Base-by-base conservation (phyloP, 64 coral and sea anemone species). In the Acropora tenuis region DNA sequence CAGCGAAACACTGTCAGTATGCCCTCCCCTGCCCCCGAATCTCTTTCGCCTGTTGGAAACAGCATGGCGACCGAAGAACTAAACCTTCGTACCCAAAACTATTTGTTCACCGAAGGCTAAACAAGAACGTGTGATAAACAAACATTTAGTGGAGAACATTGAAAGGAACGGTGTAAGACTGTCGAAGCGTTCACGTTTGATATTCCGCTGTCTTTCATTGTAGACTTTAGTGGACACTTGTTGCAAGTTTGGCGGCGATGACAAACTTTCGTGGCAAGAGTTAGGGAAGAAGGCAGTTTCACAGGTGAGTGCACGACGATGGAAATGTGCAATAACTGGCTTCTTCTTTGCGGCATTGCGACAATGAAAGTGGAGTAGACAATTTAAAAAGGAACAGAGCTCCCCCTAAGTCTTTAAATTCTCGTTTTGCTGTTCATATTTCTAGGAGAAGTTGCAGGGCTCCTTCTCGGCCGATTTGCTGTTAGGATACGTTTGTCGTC, bases 231-330 rank as follows among this genome's bases (percentile, higher is more conserved):
- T 97, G 43, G 87, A 97, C 47, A 90, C 95, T 7, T 97, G 95
- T 16, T 91, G 95, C 75, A 94, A 97, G 85, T 97, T 97, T 88
- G 92, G 94, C 5, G 95, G 95, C 5, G 95, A 97, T 57, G 95
- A 97, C 55, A 84, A 89, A 41, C 95, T 88, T 48, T 97, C 95
- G 0, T 97, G 95, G 95, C 95, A 94, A 82, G 95, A 94, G 53
- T 88, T 89, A 2, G 95, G 95, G 2, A 97, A 88, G 50, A 93
- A 89, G 80, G 92, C 92, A 66, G 73, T 82, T 8, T 50, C 77
- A 53, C 92, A 91, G 52, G 95, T 94, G 68, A 84, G 46, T 72
- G 19, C 1, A 55, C 6, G 10, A 55, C 52, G 6, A 5, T 30
- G 10, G 5, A 55, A 55, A 55, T 55, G 10, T 7, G 10, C 52